These are phyloP conservation scores for Upupa epops DNA, from an alignment of 2,113 vertebrate genomes.

Conservation along the genomic window DNA sequence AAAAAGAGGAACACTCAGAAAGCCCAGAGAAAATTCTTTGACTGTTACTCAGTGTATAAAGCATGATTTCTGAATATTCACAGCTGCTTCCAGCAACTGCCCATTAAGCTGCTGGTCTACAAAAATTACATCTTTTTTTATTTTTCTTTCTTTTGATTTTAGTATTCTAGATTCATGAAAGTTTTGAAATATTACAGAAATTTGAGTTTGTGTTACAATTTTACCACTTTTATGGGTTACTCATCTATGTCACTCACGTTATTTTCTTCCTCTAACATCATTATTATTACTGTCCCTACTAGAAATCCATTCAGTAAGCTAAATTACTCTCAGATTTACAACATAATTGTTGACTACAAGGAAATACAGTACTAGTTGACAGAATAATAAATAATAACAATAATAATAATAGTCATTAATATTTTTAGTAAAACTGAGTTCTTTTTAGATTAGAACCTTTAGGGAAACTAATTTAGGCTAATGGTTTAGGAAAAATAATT, in stretches of 20 bases:
- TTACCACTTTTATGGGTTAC: not conserved
- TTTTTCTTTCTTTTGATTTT: not conserved
- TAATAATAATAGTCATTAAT: not conserved
- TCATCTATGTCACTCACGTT: not conserved
- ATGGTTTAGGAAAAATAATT: not conserved
- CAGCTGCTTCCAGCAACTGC: not conserved
- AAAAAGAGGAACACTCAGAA: not conserved
- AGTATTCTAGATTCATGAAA: not conserved
- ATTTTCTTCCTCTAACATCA: not conserved
- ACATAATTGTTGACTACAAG: not conserved
- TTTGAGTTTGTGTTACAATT: not conserved
- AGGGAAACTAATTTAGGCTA: not conserved
- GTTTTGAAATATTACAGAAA: not conserved
- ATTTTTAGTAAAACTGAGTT: not conserved
- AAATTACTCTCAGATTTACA: not conserved
- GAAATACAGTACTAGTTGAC: accelerated
- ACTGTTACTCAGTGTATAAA: accelerated
- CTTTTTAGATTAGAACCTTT: not conserved
- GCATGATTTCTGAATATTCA: not conserved
- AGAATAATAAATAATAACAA: not conserved
- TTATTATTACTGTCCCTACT: not conserved
- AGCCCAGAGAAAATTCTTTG: not conserved
- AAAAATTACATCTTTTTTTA: not conserved
- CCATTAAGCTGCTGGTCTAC: not conserved
- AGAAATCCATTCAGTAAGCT: not conserved